Base-by-base conservation (phyloP, 2,113 vertebrate genomes). In the Salvator merianae region DNA sequence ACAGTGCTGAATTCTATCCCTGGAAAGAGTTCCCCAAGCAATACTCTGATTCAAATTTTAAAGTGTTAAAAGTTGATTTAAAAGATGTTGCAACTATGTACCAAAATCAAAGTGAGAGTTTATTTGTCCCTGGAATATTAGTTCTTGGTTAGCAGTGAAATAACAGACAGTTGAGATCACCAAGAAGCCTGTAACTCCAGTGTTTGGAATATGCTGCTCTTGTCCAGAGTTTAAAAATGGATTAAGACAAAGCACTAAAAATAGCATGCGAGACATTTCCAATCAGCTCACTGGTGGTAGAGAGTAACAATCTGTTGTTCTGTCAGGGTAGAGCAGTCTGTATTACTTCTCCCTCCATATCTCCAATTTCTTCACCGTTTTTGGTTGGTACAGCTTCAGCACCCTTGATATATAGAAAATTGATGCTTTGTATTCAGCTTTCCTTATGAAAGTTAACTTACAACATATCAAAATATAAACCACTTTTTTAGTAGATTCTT, bases 221-320 rank as follows among this genome's bases (percentile, higher is more conserved):
- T 59, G 16, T 59, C 55, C 55, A 20, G 55, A 1, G 28, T 55
- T 84, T 38, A 87, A 73, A 91, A 71, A 79, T 84, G 86, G 87
- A 90, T 91, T 92, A 94, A 36, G 43, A 70, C 68, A 78, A 20
- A 83, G 5, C 43, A 90, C 84, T 85, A 88, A 34, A 90, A 91
- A 94, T 94, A 94, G 82, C 36, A 91, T 86, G 73, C 50, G 34
- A 62, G 81, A 53, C 79, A 88, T 83, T 88, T 88, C 92, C 85
- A 88, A 38, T 89, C 74, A 65, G 85, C 50, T 83, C 81, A 90
- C 90, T 89, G 73, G 65, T 79, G 80, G 73, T 65, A 47, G 77
- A 40, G 69, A 81, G 63, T 0, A 62, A 86, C 79, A 28, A 30
- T 71, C 40, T 18, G 30, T 14, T 9, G n/a, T 38, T 80, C 12